Evolutionary conservation across 30 jellyfish, hydroid and myxozoan genomes (phyloP).

Genomic region (Aurelia sp.): DNA sequence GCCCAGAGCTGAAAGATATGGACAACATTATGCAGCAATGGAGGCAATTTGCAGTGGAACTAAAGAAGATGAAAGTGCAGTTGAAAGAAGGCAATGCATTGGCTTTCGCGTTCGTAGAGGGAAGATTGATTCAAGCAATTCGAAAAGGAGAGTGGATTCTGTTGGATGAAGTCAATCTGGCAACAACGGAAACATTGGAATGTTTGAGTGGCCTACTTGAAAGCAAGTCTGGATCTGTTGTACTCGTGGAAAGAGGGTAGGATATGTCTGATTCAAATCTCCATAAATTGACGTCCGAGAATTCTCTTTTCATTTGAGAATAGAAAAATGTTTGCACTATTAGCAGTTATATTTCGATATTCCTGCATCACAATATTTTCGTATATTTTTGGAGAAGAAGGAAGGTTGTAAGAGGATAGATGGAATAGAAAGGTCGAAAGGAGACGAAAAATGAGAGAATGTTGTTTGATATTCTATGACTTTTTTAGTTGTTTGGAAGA

Average conservation of each 20-base stretch:
- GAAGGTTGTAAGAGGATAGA: no score
- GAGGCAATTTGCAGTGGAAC: slow-evolving; percentile 49
- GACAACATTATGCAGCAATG: slow-evolving; percentile 31
- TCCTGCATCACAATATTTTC: no score
- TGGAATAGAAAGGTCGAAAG: no score
- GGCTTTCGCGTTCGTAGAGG: slow-evolving; percentile 90
- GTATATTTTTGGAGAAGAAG: no score
- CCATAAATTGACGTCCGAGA: no score
- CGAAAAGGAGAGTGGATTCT: slow-evolving; percentile 96
- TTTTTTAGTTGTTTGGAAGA: no score
- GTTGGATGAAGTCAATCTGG: slow-evolving; percentile 94
- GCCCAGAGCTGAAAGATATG: slow-evolving; percentile 35
- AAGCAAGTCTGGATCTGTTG: slow-evolving; percentile 88
- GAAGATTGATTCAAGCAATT: slow-evolving; percentile 80
- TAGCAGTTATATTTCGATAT: no score
- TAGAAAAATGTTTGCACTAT: no score
- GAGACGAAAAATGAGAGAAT: no score
- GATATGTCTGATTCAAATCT: not conserved
- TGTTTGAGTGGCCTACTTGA: slow-evolving; percentile 89
- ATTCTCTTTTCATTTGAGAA: no score
- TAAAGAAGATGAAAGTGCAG: slow-evolving; percentile 57
- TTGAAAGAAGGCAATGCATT: slow-evolving; percentile 58
- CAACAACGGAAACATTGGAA: slow-evolving; percentile 95
- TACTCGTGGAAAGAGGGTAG: slow-evolving; percentile 97
- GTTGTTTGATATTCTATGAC: no score